Evolutionary conservation across 2,888 invertebrate species (phyloP).

Genomic region (Pachycephus smyrnensis): DNA sequence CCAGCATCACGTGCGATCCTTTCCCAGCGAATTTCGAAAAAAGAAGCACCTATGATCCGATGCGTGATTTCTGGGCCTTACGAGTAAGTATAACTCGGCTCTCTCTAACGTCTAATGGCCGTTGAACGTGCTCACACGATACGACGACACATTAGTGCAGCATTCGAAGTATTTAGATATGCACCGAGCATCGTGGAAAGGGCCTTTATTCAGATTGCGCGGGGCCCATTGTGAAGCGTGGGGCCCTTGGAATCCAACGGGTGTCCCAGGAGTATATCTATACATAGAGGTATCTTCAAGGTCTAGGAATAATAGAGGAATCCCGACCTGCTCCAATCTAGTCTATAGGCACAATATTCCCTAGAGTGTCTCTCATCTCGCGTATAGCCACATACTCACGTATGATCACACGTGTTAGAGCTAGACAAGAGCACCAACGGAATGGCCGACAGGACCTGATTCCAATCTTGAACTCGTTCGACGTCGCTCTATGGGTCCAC

Average conservation of each 20-base stretch:
- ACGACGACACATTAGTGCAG: constrained; percentile 45
- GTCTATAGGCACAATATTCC: background rate
- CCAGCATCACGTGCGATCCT: background rate
- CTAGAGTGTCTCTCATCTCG: background rate
- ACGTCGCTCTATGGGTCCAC: background rate
- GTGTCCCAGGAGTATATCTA: background rate
- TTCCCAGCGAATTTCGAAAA: background rate
- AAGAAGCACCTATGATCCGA: background rate
- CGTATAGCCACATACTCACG: background rate
- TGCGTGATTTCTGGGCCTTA: background rate
- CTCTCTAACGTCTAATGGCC: background rate
- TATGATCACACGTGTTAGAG: background rate
- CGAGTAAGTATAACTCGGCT: background rate
- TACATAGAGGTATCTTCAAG: constrained; percentile 19
- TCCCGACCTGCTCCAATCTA: constrained; percentile 52
- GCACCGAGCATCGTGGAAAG: constrained; percentile 24
- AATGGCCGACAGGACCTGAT: background rate
- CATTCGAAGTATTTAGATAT: constrained; percentile 38
- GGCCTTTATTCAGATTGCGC: constrained; percentile 28
- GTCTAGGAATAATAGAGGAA: constrained; percentile 20
- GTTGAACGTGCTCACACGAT: constrained; percentile 45
- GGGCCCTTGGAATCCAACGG: constrained; percentile 2
- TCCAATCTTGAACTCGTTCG: background rate
- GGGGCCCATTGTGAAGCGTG: constrained; percentile 23
- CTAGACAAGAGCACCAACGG: background rate